Evolutionary conservation across 2,797 vertebrate species (phyloP).

Genomic region (Pagetopsis macropterus): DNA sequence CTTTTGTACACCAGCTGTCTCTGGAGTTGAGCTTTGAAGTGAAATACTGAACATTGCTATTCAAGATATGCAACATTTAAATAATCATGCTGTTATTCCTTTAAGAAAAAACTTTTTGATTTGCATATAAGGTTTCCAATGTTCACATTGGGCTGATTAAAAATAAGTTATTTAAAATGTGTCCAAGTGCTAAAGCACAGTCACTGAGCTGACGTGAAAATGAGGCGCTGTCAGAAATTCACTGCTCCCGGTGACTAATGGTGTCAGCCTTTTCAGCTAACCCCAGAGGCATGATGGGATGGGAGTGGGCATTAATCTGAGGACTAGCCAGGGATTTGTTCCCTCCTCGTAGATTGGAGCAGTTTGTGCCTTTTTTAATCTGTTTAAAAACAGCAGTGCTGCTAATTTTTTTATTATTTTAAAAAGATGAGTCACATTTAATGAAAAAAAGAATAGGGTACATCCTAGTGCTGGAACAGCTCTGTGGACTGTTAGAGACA

Average conservation of each 20-base stretch:
- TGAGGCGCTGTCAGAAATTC: slow-evolving; percentile 65
- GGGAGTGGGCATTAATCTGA: slow-evolving; percentile 62
- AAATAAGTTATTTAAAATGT: slow-evolving; percentile 50
- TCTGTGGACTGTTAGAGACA: slow-evolving; percentile 7
- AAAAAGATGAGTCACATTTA: slow-evolving; percentile 24
- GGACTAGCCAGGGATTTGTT: slow-evolving; percentile 39
- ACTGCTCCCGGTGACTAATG: slow-evolving; percentile 61
- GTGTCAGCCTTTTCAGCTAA: slow-evolving; percentile 56
- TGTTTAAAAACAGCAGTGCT: slow-evolving; percentile 52
- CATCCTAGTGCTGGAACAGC: slow-evolving; percentile 18
- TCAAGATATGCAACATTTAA: slow-evolving; percentile 30
- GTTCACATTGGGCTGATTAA: slow-evolving; percentile 38
- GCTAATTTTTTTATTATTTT: slow-evolving; percentile 35
- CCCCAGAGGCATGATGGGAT: slow-evolving; percentile 61
- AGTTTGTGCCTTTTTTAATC: slow-evolving; percentile 30
- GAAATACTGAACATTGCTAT: slow-evolving; percentile 26
- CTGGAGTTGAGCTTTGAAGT: slow-evolving; percentile 32
- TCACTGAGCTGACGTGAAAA: slow-evolving; percentile 68
- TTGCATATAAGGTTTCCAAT: neutral
- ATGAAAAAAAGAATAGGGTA: slow-evolving; percentile 14
- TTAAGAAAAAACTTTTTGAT: slow-evolving; percentile 9
- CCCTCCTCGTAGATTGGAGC: slow-evolving; percentile 23
- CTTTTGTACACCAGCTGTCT: slow-evolving; percentile 62
- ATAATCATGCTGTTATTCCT: slow-evolving; percentile 7
- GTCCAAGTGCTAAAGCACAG: slow-evolving; percentile 39